A percentile compares a stretch with the other conserved stretches of the same genome.
phyloP scores from a whole-genome alignment of 2,113 vertebrate genomes.

The Caloenas nicobarica region DNA sequence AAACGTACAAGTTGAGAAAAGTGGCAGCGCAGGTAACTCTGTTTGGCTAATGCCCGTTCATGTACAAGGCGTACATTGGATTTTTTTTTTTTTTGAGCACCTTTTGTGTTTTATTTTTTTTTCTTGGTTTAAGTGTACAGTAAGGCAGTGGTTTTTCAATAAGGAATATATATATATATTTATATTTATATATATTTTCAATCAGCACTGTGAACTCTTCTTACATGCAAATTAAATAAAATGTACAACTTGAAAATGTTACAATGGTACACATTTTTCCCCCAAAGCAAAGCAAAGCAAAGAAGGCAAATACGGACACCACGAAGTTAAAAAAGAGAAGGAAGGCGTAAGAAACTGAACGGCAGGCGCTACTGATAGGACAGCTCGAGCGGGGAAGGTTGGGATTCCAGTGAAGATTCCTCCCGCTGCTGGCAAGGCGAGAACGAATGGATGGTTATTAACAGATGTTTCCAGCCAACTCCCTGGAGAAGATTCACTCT shows the following conservation, averaged over 20 bases:
- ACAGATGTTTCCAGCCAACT: constrained; percentile 57
- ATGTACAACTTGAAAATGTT: constrained; percentile 78
- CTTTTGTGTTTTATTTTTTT: constrained; percentile 64
- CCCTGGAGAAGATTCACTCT: constrained; percentile 79
- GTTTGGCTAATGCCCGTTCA: constrained; percentile 87
- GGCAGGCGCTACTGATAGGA: constrained; percentile 47
- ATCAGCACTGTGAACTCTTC: constrained; percentile 66
- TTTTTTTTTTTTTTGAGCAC: constrained; percentile 69
- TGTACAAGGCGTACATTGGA: constrained; percentile 71
- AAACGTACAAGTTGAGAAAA: constrained; percentile 72
- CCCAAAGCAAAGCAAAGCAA: constrained; percentile 69
- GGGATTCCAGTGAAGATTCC: constrained; percentile 62
- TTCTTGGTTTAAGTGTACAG: constrained; percentile 78
- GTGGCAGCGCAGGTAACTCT: constrained; percentile 77
- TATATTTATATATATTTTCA: constrained; percentile 62
- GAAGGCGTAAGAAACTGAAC: neutral
- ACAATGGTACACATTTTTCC: constrained; percentile 46
- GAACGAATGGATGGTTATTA: constrained; percentile 48
- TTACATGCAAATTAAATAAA: constrained; percentile 79
- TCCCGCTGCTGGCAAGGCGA: constrained; percentile 1
- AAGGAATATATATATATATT: constrained; percentile 78
- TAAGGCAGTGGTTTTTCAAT: constrained; percentile 87
- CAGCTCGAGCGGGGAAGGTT: constrained; percentile 65
- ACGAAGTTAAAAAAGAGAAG: constrained; percentile 52
- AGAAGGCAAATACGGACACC: constrained; percentile 57